Conservation (phyloP, 2,797 vertebrate genomes). For the Craterocephalus amniculus region DNA sequence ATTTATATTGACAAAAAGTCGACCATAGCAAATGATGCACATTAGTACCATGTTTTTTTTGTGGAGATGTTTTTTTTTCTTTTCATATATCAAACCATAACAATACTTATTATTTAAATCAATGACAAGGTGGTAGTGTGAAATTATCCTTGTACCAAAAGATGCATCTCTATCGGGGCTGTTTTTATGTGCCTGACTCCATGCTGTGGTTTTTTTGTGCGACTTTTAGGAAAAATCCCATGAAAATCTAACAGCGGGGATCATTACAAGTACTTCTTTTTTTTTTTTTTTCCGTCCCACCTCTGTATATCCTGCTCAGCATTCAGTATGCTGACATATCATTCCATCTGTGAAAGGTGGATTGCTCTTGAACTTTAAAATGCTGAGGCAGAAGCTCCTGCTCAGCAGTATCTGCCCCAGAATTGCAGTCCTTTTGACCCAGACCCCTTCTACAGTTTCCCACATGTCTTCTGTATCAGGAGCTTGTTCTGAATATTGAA, state of each 20-base stretch:
- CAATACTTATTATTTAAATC: neutral
- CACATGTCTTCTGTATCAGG: conserved; percentile 2
- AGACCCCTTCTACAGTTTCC: neutral
- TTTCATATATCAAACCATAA: neutral
- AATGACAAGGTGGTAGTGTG: neutral
- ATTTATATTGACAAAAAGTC: too few species aligned
- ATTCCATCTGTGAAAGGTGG: conserved; percentile 30
- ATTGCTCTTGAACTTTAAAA: conserved; percentile 46
- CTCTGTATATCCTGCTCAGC: conserved; percentile 7
- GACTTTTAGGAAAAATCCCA: neutral
- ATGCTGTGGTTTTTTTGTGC: conserved; percentile 5
- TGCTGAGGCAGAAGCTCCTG: conserved; percentile 28
- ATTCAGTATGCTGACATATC: conserved; percentile 34
- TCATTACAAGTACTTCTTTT: conserved; percentile 17
- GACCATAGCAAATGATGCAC: too few species aligned
- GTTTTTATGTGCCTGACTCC: conserved; percentile 18
- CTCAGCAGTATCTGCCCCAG: conserved; percentile 35
- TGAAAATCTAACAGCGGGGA: neutral
- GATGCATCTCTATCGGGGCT: conserved; percentile 7
- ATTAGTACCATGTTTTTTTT: too few species aligned
- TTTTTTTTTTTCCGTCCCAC: conserved; percentile 6
- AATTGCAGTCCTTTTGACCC: conserved; percentile 29
- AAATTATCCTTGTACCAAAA: neutral
- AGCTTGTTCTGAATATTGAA: conserved; percentile 2
- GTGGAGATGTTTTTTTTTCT: neutral